Conservation (phyloP, 2,797 vertebrate species). For the Leptodactylus fallax region DNA sequence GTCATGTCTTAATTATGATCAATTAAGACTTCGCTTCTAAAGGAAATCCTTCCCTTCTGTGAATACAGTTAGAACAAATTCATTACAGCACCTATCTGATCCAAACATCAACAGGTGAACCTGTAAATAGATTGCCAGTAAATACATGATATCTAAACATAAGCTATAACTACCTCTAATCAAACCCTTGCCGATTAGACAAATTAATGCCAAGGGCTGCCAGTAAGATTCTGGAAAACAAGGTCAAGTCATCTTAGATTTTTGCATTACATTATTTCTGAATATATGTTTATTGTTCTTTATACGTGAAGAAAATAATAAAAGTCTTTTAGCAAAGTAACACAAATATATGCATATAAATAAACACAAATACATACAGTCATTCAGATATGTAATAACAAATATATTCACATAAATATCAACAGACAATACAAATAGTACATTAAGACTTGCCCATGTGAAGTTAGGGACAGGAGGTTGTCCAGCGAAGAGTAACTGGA, state of each 20-base stretch:
- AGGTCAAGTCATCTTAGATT: background rate
- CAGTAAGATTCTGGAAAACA: background rate
- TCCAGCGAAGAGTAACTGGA: no score
- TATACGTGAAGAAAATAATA: background rate
- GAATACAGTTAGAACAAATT: slow-evolving; percentile 50
- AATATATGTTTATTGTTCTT: background rate
- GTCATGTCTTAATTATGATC: slow-evolving; percentile 55
- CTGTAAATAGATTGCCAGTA: slow-evolving; percentile 38
- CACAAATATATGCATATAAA: background rate
- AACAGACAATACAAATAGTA: no score
- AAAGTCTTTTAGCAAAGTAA: background rate
- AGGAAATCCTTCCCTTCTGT: slow-evolving; percentile 42
- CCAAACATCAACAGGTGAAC: slow-evolving; percentile 39
- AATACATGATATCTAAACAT: slow-evolving; percentile 43
- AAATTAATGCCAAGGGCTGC: slow-evolving; percentile 25
- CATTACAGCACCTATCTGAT: slow-evolving; percentile 56
- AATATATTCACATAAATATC: no score
- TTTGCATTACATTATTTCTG: background rate
- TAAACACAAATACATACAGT: background rate
- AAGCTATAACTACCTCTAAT: slow-evolving; percentile 43
- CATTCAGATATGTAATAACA: no score
- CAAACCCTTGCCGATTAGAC: slow-evolving; percentile 27
- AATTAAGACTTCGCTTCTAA: slow-evolving; percentile 55
- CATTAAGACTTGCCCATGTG: no score
- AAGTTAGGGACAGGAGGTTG: no score